These are phyloP conservation scores for Geophilus truncorum DNA, from an alignment of 2,888 invertebrate species.

Conservation along the genomic window DNA sequence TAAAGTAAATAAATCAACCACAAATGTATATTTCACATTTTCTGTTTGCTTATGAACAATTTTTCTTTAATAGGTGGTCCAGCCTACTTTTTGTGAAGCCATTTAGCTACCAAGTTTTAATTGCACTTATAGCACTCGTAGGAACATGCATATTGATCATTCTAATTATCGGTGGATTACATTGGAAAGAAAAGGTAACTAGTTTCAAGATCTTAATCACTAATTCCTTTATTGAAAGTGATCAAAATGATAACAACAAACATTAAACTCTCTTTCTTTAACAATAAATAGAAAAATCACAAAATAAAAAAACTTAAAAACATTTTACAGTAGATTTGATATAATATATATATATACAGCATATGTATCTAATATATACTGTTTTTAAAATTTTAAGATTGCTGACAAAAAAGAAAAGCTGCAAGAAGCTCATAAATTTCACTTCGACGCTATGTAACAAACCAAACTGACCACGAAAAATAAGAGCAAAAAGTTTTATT, in stretches of 20 bases:
- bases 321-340: too few relatives aligned
- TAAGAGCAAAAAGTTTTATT: neutral
- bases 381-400: constrained; percentile 45
- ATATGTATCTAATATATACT: too few relatives aligned
- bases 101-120: constrained; percentile 75
- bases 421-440: constrained; percentile 75
- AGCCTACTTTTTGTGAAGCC: constrained; percentile 92
- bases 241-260: too few relatives aligned
- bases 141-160: constrained; percentile 80
- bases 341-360: too few relatives aligned
- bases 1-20: neutral
- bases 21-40: neutral
- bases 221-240: neutral
- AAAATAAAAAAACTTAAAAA: too few relatives aligned
- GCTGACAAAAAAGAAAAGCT: constrained; percentile 73
- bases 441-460: constrained; percentile 74
- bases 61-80: constrained; percentile 70
- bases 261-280: too few relatives aligned
- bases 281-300: too few relatives aligned
- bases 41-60: too few relatives aligned
- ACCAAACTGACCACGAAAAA: neutral
- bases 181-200: constrained; percentile 73
- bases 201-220: too few relatives aligned
- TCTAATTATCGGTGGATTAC: constrained; percentile 75
- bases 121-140: constrained; percentile 81